phyloP scores from a whole-genome alignment of 2,113 vertebrate genomes.

The Pycnonotus jocosus region DNA sequence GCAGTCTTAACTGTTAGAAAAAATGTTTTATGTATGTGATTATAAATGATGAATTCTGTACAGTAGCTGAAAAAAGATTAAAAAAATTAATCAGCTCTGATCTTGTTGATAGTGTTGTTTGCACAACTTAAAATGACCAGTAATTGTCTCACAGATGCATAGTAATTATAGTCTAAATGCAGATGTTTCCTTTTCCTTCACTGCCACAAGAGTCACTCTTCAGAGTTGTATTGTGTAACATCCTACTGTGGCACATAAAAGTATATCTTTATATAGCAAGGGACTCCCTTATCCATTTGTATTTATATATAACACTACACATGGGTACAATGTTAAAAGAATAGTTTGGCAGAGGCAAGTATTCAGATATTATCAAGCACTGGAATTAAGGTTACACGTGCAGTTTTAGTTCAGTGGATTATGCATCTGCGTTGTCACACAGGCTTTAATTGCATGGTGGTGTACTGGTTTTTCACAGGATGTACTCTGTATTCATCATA shows the following conservation, averaged over 20 bases:
- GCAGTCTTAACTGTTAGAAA: neutral
- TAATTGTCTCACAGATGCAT: constrained; percentile 27
- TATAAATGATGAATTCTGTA: neutral
- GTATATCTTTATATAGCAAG: constrained; percentile 33
- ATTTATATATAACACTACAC: neutral
- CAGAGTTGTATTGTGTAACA: constrained; percentile 21
- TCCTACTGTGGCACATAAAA: constrained; percentile 36
- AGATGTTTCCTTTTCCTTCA: constrained; percentile 68
- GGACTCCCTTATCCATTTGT: neutral
- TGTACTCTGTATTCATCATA: neutral
- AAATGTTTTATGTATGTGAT: neutral
- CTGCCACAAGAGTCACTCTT: neutral
- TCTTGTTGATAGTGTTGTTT: neutral
- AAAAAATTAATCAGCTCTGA: neutral
- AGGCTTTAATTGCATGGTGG: neutral
- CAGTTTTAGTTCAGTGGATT: neutral
- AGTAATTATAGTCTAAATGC: constrained; percentile 28
- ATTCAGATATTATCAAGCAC: neutral
- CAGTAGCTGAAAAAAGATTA: neutral
- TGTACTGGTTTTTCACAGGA: neutral
- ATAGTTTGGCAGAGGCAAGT: neutral
- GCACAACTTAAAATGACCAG: neutral
- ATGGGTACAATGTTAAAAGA: neutral
- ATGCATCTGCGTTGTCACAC: neutral
- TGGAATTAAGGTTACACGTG: neutral